These are phyloP conservation scores for Microchirus variegatus DNA, from an alignment of 2,797 vertebrate genomes.

Conservation along the genomic window DNA sequence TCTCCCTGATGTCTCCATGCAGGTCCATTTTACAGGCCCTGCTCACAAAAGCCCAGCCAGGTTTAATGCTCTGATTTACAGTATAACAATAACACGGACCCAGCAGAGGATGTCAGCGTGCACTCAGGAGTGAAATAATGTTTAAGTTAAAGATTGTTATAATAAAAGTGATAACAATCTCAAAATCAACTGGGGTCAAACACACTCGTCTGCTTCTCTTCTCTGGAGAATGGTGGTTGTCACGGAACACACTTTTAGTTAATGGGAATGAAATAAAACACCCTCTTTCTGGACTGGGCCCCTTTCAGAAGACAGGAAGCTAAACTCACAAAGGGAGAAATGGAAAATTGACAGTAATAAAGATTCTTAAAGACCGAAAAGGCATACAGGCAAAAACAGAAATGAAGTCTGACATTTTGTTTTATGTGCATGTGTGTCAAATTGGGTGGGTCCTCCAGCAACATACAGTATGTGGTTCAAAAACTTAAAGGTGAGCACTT, in stretches of 20 bases:
- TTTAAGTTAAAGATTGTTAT: not conserved
- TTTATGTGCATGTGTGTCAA: not conserved
- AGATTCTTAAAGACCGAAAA: not conserved
- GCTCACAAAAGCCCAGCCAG: not conserved
- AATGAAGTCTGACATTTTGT: not conserved
- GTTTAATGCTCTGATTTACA: not conserved
- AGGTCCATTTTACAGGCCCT: not conserved
- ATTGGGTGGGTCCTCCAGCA: not conserved
- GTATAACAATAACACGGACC: not conserved
- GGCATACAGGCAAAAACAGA: not conserved
- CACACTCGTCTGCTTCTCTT: not conserved
- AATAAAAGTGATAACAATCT: constrained; percentile 3
- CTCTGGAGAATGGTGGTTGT: not conserved
- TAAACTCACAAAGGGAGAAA: constrained; percentile 6
- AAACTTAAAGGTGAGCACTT: constrained; percentile 17
- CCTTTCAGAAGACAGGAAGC: not conserved
- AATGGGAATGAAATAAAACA: not conserved
- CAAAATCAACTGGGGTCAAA: not conserved
- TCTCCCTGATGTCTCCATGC: not conserved
- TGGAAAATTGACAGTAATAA: constrained; percentile 2
- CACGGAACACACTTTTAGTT: not conserved
- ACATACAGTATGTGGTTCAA: constrained; percentile 1
- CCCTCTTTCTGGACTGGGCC: not conserved
- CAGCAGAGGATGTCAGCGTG: not conserved
- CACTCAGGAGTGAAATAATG: not conserved